Percentiles rank a stretch among this genome's conserved stretches.
These are phyloP conservation scores for Morpho helenor DNA, from an alignment of 2,888 invertebrate genomes.

Conservation along the genomic window DNA sequence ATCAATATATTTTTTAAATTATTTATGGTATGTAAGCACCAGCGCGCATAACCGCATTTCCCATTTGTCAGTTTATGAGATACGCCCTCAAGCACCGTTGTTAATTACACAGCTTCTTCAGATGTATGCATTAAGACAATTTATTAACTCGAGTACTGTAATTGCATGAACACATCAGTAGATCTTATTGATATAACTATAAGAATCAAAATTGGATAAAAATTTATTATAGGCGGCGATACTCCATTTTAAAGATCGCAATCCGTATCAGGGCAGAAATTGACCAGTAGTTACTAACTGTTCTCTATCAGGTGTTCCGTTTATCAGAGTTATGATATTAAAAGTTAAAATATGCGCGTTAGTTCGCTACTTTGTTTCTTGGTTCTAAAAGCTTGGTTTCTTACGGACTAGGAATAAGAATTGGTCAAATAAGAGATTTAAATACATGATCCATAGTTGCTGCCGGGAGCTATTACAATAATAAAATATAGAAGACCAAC, in stretches of 20 bases:
- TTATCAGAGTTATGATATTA: background rate
- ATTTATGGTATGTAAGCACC: constrained; percentile 7
- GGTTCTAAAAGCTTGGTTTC: too few species aligned
- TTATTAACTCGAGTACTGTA: constrained; percentile 24
- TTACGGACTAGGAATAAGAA: too few species aligned
- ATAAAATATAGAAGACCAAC: too few species aligned
- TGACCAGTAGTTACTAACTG: constrained; percentile 14
- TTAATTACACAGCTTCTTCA: constrained; percentile 48
- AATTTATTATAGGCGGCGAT: constrained; percentile 1
- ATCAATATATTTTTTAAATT: constrained; percentile 3
- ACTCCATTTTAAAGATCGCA: constrained; percentile 24
- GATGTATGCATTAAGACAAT: constrained; percentile 36
- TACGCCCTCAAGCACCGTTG: constrained; percentile 35
- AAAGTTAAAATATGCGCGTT: too few species aligned
- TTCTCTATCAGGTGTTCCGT: constrained; percentile 13
- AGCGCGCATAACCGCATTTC: constrained; percentile 10
- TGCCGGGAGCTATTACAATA: too few species aligned
- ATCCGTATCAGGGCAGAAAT: constrained; percentile 25
- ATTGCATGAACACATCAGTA: background rate
- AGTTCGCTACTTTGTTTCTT: too few species aligned
- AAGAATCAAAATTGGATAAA: background rate
- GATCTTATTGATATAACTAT: background rate
- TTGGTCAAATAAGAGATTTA: too few species aligned
- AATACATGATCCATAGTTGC: too few species aligned
- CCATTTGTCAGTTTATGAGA: constrained; percentile 29